These are phyloP conservation scores for Rhabdomys pumilio DNA, from an alignment of 2,797 vertebrate genomes.

Conservation along the genomic window DNA sequence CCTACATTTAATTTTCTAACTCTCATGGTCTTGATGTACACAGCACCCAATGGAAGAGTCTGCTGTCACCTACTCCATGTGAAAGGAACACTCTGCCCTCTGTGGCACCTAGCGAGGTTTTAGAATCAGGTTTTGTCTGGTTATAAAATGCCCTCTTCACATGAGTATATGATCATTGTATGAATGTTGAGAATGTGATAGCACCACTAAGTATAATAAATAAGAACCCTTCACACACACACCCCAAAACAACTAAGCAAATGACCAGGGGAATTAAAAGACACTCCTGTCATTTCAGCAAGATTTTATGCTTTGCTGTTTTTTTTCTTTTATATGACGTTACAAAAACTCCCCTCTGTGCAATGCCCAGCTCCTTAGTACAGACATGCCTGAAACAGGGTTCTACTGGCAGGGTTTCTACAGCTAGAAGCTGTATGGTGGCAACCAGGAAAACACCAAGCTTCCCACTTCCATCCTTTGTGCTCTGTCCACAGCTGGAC, in stretches of 20 bases:
- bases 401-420: not conserved
- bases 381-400: not conserved
- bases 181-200: not conserved
- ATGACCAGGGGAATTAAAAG: not conserved
- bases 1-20: conserved; percentile 9
- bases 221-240: not conserved
- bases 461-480: not conserved
- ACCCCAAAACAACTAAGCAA: not conserved
- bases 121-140: not conserved
- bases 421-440: not conserved
- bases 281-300: not conserved
- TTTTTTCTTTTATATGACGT: not conserved
- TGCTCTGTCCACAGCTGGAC: not conserved
- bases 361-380: not conserved
- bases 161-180: not conserved
- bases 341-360: not conserved
- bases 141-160: not conserved
- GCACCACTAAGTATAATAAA: not conserved
- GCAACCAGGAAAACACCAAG: not conserved
- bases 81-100: not conserved
- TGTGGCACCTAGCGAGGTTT: not conserved
- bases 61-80: not conserved
- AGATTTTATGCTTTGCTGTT: not conserved
- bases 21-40: not conserved
- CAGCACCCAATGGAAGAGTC: not conserved